Conservation (phyloP, 2,888 invertebrate species). For the Muscina levida region DNA sequence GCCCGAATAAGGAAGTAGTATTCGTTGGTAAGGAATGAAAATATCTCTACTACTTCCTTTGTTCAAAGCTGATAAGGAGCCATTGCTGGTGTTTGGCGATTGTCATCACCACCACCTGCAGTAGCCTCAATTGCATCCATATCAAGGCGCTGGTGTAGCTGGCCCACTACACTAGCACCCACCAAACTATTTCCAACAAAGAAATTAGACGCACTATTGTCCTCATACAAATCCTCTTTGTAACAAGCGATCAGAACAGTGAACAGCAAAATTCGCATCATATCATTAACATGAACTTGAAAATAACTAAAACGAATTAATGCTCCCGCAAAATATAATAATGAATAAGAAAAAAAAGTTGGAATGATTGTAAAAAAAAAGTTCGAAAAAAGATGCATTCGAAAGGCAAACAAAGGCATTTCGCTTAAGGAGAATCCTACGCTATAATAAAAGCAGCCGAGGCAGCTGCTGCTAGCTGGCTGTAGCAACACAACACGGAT, state of each 20-base stretch:
- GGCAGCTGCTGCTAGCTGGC: background rate
- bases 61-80: background rate
- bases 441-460: background rate
- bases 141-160: conserved; percentile 3
- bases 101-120: background rate
- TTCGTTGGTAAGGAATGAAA: background rate
- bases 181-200: conserved; percentile 32
- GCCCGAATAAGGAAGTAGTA: background rate
- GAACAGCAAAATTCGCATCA: conserved; percentile 59
- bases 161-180: conserved; percentile 10
- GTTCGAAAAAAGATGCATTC: conserved; percentile 42
- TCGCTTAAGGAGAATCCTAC: conserved; percentile 50
- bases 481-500: background rate
- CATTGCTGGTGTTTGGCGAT: background rate
- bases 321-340: conserved; percentile 13
- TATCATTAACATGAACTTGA: conserved; percentile 45
- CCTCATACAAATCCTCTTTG: conserved; percentile 79
- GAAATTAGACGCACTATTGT: conserved; percentile 79
- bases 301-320: conserved; percentile 45
- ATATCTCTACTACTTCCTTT: background rate
- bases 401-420: conserved; percentile 31
- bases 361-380: conserved; percentile 29
- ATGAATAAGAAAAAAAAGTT: conserved; percentile 28
- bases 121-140: conserved; percentile 17
- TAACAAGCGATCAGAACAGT: conserved; percentile 79